phyloP scores from a whole-genome alignment of 1,140 invertebrate genomes.

The Charaxes varanes region DNA sequence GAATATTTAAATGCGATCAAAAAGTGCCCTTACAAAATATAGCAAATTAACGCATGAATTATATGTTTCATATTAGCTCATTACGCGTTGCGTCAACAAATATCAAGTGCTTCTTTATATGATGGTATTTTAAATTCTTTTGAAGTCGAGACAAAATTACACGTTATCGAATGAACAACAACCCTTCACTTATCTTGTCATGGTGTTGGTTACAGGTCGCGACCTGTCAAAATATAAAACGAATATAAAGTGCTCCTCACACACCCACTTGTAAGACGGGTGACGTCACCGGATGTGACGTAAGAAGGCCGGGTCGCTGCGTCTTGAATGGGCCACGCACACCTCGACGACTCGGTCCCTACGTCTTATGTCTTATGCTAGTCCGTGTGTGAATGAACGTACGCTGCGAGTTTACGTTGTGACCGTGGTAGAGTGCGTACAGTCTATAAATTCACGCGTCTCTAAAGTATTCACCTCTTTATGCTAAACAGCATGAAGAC shows the following conservation, averaged over 20 bases:
- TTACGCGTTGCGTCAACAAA: too few species aligned
- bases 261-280: conserved; percentile 57
- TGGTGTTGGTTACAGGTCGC: conserved; percentile 25
- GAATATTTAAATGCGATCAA: too few species aligned
- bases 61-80: too few species aligned
- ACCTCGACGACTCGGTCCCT: conserved; percentile 15
- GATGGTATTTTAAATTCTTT: conserved; percentile 9
- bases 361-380: conserved; percentile 16
- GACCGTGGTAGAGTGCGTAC: too few species aligned
- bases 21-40: too few species aligned
- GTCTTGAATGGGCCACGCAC: conserved; percentile 62
- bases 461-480: too few species aligned
- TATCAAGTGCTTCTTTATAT: conserved; percentile 3
- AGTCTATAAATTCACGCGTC: too few species aligned
- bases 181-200: conserved; percentile 53
- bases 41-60: too few species aligned
- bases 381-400: conserved; percentile 57
- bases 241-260: conserved; percentile 43
- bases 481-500: too few species aligned
- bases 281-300: conserved; percentile 65
- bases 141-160: conserved; percentile 31
- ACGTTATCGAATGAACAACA: conserved; percentile 32
- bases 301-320: conserved; percentile 44
- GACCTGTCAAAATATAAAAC: conserved; percentile 57
- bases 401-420: conserved; percentile 48